Evolutionary conservation across 2,113 vertebrate genomes (phyloP).

Genomic region (Gymnorhina tibicen): DNA sequence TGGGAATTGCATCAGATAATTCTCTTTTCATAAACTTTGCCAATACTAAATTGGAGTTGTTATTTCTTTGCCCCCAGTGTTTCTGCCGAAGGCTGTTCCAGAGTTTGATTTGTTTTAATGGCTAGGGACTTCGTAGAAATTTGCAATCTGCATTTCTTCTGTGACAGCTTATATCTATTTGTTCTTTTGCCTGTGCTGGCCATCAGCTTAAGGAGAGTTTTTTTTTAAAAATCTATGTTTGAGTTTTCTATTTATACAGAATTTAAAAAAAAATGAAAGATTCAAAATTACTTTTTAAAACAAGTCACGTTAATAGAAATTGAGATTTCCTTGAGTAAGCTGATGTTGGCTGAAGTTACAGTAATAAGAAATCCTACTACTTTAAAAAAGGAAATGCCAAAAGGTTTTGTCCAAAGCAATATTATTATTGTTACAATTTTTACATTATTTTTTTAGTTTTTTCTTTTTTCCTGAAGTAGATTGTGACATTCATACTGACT

Average conservation of each 20-base stretch:
- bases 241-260: background rate
- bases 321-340: constrained; percentile 19
- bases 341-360: background rate
- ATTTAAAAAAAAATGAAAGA: background rate
- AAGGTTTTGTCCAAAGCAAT: background rate
- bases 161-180: constrained; percentile 19
- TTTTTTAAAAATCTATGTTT: background rate
- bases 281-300: background rate
- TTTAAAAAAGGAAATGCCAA: constrained; percentile 11
- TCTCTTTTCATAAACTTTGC: constrained; percentile 48
- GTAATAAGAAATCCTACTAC: background rate
- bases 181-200: background rate
- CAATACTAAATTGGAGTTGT: constrained; percentile 55
- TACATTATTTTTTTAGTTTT: background rate
- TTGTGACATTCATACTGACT: background rate
- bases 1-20: constrained; percentile 59
- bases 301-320: background rate
- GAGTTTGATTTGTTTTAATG: constrained; percentile 59
- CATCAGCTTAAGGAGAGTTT: background rate
- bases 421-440: background rate
- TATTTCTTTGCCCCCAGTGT: constrained; percentile 57
- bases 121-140: constrained; percentile 4
- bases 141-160: constrained; percentile 53
- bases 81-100: constrained; percentile 36
- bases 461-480: background rate